A percentile compares a stretch with the other conserved stretches of the same genome.
Evolutionary conservation across 2,888 invertebrate species (phyloP).

Genomic region (Drosophila fungiperda): DNA sequence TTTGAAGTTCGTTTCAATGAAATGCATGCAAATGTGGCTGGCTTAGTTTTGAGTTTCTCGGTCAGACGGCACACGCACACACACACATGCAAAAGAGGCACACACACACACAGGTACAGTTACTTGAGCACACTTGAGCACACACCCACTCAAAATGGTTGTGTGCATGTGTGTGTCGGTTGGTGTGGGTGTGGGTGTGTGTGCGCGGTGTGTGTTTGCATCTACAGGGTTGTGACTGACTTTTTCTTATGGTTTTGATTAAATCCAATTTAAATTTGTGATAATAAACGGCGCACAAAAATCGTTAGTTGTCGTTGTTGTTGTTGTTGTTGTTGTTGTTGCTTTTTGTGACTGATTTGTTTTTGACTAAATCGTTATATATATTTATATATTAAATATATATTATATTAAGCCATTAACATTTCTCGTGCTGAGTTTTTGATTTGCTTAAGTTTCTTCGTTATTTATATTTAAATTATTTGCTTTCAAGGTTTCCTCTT

Average conservation of each 20-base stretch:
- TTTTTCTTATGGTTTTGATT: slow-evolving; percentile 82
- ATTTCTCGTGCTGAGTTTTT: neutral
- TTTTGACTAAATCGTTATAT: slow-evolving; percentile 5
- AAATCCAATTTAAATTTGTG: slow-evolving; percentile 85
- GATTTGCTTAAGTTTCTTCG: neutral
- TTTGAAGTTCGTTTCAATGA: slow-evolving; percentile 80
- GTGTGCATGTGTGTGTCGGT: slow-evolving; percentile 5
- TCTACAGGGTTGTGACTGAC: slow-evolving; percentile 53
- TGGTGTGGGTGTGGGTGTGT: slow-evolving; percentile 1
- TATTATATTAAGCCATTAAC: slow-evolving; percentile 13
- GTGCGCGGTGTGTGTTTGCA: slow-evolving; percentile 6
- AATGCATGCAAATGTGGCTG: slow-evolving; percentile 49
- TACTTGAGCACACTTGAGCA: slow-evolving; percentile 60
- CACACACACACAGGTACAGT: slow-evolving; percentile 74
- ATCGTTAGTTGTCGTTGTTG: slow-evolving; percentile 19
- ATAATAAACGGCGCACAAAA: slow-evolving; percentile 69
- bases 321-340: slow-evolving; percentile 31
- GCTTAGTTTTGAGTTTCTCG: slow-evolving; percentile 70
- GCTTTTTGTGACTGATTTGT: slow-evolving; percentile 10
- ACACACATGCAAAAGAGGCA: neutral
- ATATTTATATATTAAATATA: neutral
- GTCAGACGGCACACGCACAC: slow-evolving; percentile 65
- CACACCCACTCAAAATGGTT: slow-evolving; percentile 5
- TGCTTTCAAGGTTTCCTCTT: slow-evolving; percentile 15
- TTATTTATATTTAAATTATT: neutral